Base-by-base conservation (phyloP, 2,888 invertebrate genomes). In the Melipona bicolor region DNA sequence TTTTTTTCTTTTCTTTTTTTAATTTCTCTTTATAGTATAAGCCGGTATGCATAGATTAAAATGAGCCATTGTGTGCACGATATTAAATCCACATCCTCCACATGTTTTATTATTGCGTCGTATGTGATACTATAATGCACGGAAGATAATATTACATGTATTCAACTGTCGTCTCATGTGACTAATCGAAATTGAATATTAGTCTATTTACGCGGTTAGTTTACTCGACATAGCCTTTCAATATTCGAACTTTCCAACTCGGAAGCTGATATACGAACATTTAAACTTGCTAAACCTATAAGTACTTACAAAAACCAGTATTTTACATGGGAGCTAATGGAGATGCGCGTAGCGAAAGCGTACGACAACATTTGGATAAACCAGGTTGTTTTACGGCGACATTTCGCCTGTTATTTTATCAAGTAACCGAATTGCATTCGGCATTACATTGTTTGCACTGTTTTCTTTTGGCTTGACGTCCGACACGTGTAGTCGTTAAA, bases 401-500 rank as follows among this genome's bases (percentile, higher is more conserved):
- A 4, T 61, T 24, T 13, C 15, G 21, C 21, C 21, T 21, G 6
- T 27, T 65, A 6, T n/a, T 65, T 43, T 11, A 50, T 36, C 24
- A 19, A 24, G 11, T 19, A 24, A 32, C 13, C 32, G 49, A n/a
- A 17, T 19, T 13, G 43, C 56, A 62, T 32, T 62, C 64, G n/a
- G 24, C 24, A 19, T 74, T 65, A 65, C 24, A 43, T 54, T 54
- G 24, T 65, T 74, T 54, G 15, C 50, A 54, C 36, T 43, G 52
- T 52, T 75, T 67, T 24, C 19, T 19, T 19, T 13, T 9, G 19
- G 13, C 54, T 54, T 36, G 65, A 52, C 54, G 27, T 43, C 36
- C 54, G 32, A 15, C 54, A 65, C 74, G 43, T 67, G 43, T 43
- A 43, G 24, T 24, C 43, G 65, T 43, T 67, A 75, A 75, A 56